Evolutionary conservation across 2,113 vertebrate genomes (phyloP), one percentile per base, ranked within the genome.

Genomic region (Serilophus lunatus): DNA sequence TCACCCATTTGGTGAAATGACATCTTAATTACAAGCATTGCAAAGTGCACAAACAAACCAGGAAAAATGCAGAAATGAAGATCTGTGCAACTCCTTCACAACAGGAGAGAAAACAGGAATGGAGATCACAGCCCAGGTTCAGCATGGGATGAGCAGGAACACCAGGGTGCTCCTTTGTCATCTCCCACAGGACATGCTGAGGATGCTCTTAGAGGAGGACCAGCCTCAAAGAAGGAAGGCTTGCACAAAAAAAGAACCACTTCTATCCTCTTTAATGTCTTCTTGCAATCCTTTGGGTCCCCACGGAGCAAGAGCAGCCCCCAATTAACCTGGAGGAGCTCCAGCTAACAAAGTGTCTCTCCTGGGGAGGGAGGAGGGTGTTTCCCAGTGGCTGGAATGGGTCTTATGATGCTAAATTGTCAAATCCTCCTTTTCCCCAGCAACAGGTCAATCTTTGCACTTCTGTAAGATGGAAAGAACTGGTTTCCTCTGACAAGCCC

Each of bases 71-170:
- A 59, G 36, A 26, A 44, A 54, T 45, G 9, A 47, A 66, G 59
- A 80, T 12, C 28, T 2, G 42, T 1, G 4, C 31, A 82, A 14
- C 10, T 33, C 15, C 38, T 64, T 36, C 16, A 2, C 7, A 49
- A 9, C 11, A 13, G 13, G 12, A 76, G 33, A 29, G 35, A 18
- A 68, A 86, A 38, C 6, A 56, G 13, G 25, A 47, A 4, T 1
- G 0, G 44, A 72, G 63, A 3, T 3, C 31, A 4, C 12, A 12
- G 40, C 20, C 10, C 0, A 2, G 11, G 18, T 53, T 60, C 50
- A 86, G 53, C 60, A 7, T 28, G 23, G 40, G 36, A 18, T 28
- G 51, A 25, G 29, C 78, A 57, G 74, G 11, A 24, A 22, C 24
- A 31, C 6, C 45, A 33, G 33, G 9, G 35, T 3, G 33, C 13